Conservation (phyloP, 1,140 invertebrate genomes). For the Himalopsyche phryganea region DNA sequence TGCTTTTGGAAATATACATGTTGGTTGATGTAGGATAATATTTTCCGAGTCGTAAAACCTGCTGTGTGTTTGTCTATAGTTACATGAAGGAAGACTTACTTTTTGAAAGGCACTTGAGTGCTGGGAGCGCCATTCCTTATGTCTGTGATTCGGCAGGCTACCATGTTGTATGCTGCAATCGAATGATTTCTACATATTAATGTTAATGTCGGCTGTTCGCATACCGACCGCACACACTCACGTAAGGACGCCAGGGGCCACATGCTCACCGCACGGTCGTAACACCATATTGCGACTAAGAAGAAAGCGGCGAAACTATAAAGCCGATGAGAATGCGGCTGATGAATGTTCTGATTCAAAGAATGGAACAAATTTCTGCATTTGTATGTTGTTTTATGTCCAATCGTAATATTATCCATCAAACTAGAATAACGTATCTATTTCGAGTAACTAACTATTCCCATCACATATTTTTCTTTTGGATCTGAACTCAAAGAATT, state of each 20-base stretch:
- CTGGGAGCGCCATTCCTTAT: slow-evolving; percentile 81
- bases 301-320: slow-evolving; percentile 23
- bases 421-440: no score
- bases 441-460: no score
- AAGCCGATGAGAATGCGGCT: slow-evolving; percentile 18
- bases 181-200: slow-evolving; percentile 64
- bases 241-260: slow-evolving; percentile 30
- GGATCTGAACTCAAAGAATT: no score
- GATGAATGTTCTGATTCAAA: slow-evolving; percentile 4
- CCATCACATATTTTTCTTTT: no score
- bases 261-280: slow-evolving; percentile 31
- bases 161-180: slow-evolving; percentile 94
- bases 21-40: no score
- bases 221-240: not conserved
- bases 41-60: no score
- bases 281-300: slow-evolving; percentile 36
- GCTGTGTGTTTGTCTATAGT: not conserved
- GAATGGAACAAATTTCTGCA: slow-evolving; percentile 28
- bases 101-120: slow-evolving; percentile 97
- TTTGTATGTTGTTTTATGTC: not conserved
- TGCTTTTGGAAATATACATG: no score
- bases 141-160: slow-evolving; percentile 91
- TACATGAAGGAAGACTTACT: slow-evolving; percentile 65
- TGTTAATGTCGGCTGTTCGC: slow-evolving; percentile 45
- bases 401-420: no score